phyloP scores from a whole-genome alignment of 2,888 invertebrate species.

The Diogma glabrata region DNA sequence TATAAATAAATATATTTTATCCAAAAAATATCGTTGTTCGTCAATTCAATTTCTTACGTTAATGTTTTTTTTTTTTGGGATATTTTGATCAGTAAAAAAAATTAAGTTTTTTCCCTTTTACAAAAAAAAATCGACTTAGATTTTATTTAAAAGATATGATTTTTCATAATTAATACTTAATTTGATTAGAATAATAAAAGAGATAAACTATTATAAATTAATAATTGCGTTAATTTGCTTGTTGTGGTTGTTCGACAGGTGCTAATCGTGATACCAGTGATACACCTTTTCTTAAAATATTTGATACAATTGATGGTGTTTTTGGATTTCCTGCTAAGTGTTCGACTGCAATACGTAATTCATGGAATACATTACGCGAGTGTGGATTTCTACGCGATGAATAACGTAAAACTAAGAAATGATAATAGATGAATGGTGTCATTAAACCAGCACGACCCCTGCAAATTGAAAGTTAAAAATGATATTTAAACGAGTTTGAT shows the following conservation, averaged over 20 bases:
- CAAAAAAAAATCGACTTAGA: no score
- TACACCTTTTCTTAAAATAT: conserved; percentile 48
- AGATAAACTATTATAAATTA: no score
- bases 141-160: no score
- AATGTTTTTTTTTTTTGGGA: no score
- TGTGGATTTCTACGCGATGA: conserved; percentile 92
- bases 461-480: conserved; percentile 27
- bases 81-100: no score
- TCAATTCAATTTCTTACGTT: no score
- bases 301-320: conserved; percentile 54
- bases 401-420: conserved; percentile 87
- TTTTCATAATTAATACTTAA: no score
- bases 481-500: conserved; percentile 9
- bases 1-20: no score
- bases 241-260: conserved; percentile 41
- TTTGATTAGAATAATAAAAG: no score
- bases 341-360: conserved; percentile 65
- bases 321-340: conserved; percentile 52
- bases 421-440: conserved; percentile 93
- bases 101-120: no score
- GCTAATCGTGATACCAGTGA: conserved; percentile 65
- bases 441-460: conserved; percentile 85
- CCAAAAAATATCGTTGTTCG: no score
- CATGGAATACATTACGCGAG: conserved; percentile 85
- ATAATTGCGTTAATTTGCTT: no score